Percentiles rank a stretch among this genome's conserved stretches.
phyloP scores from a whole-genome alignment of 2,888 invertebrate genomes.

The Pomacea canaliculata region DNA sequence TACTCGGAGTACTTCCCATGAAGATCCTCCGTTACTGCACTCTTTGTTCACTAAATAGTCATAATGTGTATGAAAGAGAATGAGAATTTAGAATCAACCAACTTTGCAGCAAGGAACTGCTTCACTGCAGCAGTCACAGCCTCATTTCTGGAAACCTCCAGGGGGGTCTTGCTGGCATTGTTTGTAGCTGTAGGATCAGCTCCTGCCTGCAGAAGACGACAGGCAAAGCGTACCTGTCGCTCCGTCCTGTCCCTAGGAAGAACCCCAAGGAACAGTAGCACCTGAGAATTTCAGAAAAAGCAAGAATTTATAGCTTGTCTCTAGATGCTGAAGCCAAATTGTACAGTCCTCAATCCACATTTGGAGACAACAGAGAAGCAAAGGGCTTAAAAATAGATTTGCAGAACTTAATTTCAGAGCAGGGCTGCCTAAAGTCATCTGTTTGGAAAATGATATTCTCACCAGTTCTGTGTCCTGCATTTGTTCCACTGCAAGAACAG shows the following conservation, averaged over 20 bases:
- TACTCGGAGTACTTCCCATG: too few species aligned
- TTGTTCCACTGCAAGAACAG: conserved; percentile 24
- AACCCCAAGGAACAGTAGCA: conserved; percentile 37
- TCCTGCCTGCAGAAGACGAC: conserved; percentile 41
- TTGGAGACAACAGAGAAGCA: too few species aligned
- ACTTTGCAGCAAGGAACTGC: conserved; percentile 21
- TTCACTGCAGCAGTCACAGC: conserved; percentile 9
- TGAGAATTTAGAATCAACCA: background rate
- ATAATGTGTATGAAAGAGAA: too few species aligned
- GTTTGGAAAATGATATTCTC: background rate
- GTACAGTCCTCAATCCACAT: too few species aligned
- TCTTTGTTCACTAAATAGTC: too few species aligned
- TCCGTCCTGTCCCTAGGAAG: conserved; percentile 35
- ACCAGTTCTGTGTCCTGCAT: background rate
- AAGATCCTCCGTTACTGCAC: too few species aligned
- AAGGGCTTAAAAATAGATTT: too few species aligned
- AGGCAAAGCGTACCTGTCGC: conserved; percentile 39
- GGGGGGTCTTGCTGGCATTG: conserved; percentile 35
- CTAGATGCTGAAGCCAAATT: background rate
- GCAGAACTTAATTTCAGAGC: too few species aligned
- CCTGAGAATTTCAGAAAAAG: conserved; percentile 1
- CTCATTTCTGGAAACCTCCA: conserved; percentile 37
- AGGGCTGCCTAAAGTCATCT: too few species aligned
- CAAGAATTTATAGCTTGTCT: background rate
- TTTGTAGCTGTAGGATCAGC: conserved; percentile 37